phyloP scores from a whole-genome alignment of 2,113 vertebrate genomes.

The Heteronetta atricapilla region DNA sequence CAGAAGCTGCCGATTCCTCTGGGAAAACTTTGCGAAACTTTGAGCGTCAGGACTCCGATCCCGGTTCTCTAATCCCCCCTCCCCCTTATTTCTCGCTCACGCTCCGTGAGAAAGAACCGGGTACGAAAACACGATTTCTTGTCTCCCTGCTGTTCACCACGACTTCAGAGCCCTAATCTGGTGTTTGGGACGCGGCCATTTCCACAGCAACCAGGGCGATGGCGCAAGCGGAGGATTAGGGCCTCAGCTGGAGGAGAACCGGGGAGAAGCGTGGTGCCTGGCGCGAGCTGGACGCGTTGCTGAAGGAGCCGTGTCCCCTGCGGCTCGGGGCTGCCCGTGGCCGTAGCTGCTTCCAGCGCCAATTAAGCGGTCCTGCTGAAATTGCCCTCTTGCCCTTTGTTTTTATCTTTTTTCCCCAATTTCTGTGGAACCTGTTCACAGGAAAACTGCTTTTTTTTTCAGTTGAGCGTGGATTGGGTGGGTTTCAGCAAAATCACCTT shows the following conservation, averaged over 20 bases:
- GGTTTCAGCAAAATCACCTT: accelerated
- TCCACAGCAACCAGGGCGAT: not conserved
- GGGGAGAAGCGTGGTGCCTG: not conserved
- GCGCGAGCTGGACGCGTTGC: not conserved
- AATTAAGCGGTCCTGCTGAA: not conserved
- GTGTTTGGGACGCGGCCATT: not conserved
- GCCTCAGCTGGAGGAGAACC: not conserved
- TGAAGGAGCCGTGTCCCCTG: not conserved
- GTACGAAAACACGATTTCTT: not conserved
- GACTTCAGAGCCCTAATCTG: not conserved
- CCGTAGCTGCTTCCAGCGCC: not conserved
- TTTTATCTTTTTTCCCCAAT: not conserved
- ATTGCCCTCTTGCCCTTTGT: not conserved
- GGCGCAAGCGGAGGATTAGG: not conserved
- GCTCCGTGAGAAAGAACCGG: not conserved
- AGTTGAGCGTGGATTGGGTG: not conserved
- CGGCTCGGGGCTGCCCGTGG: not conserved
- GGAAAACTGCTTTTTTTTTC: not conserved
- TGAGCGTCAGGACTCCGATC: not conserved
- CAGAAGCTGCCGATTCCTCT: not conserved
- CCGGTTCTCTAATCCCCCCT: not conserved
- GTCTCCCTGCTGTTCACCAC: not conserved
- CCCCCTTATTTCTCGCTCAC: not conserved
- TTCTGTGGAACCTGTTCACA: not conserved
- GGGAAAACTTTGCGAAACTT: not conserved